phyloP scores from a whole-genome alignment of 2,797 vertebrate genomes.

The Mycteria americana region DNA sequence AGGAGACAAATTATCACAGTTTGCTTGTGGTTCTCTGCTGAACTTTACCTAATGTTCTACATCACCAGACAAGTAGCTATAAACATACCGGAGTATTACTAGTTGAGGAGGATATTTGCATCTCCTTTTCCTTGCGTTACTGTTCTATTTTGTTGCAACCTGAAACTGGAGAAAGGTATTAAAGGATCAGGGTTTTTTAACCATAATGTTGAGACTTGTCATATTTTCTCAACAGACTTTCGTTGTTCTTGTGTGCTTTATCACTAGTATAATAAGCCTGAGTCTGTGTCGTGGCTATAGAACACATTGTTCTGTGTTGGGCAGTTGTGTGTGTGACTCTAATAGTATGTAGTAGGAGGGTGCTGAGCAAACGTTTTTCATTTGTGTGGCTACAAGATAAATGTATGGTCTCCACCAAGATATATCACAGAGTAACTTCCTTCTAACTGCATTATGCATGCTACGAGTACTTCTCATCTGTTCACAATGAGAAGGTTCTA shows the following conservation, averaged over 20 bases:
- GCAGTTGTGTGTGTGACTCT: neutral
- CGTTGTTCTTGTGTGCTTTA: neutral
- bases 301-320: neutral
- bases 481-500: neutral
- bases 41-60: neutral
- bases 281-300: neutral
- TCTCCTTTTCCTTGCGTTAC: constrained; percentile 14
- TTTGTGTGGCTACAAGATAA: neutral
- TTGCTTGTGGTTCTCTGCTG: neutral
- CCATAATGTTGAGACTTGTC: neutral
- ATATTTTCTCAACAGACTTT: neutral
- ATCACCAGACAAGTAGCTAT: neutral
- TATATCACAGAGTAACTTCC: neutral
- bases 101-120: neutral
- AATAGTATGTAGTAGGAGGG: neutral
- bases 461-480: neutral
- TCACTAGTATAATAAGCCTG: neutral
- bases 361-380: neutral
- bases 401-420: neutral
- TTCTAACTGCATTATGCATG: neutral
- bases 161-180: constrained; percentile 54
- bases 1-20: neutral
- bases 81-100: neutral
- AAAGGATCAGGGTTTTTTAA: neutral
- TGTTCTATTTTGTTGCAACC: constrained; percentile 46